Base-by-base conservation (phyloP, 2,797 vertebrate genomes). In the Micromesistius poutassou region DNA sequence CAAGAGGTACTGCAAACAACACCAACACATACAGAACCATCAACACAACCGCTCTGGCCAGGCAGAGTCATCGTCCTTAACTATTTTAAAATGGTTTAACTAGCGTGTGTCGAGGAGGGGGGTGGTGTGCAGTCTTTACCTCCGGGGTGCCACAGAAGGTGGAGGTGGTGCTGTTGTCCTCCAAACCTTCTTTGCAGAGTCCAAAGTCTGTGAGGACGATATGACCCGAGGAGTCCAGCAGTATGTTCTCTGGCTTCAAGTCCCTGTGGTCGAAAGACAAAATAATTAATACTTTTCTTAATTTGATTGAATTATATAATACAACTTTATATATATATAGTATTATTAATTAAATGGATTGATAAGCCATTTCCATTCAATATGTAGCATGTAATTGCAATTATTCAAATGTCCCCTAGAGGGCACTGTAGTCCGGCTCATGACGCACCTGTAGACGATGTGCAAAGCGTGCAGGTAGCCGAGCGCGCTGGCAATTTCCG, bases 121-220 rank as follows among this genome's bases (percentile, higher is more conserved):
- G 22, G 55, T 62, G 55, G 55, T n/a, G 55, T 25, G 22, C 25
- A 9, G 19, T n/a, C 55, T 25, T 25, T 94, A 99, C 98, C 97
- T 99, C 98, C 0, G 98, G 98, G 0, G 97, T 99, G 85, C 97
- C 98, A 0, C 97, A 99, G 94, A 99, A 99, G 4, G 98, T 99
- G 38, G 95, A 95, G 0, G 98, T 99, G 0, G 98, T 99, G 36
- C 95, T 95, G 0, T 96, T 96, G 81, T 94, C 91, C 75, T 98
- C 97, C 2, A 99, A 94, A 66, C 97, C 98, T 89, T 99, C 97
- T 88, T 99, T 99, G 94, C 98, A 99, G 77, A 99, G 96, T 73
- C 98, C 98, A 33, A 99, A 99, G 90, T 99, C 98, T 33, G 98
- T 99, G 78, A 99, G 94, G 80, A 99, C 96, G 40, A 99, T 98